phyloP scores from a whole-genome alignment of 2,113 vertebrate species.

The Conger conger region DNA sequence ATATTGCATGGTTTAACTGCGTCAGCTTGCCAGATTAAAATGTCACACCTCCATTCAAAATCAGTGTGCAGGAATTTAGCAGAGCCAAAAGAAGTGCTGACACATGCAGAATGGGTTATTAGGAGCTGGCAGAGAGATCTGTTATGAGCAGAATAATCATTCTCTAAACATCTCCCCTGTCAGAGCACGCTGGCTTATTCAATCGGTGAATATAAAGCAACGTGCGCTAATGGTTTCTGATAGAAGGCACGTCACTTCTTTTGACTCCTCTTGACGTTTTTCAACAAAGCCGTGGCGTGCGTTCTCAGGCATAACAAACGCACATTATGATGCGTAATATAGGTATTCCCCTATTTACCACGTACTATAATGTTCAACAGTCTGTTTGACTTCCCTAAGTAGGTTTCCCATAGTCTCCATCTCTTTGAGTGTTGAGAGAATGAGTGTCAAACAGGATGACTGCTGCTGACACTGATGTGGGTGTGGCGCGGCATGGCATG shows the following conservation, averaged over 20 bases:
- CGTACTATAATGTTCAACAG: neutral
- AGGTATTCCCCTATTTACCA: neutral
- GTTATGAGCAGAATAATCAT: neutral
- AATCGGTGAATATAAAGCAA: neutral
- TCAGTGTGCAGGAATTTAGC: constrained; percentile 23
- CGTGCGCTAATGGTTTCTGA: neutral
- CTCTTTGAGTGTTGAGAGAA: too few species aligned
- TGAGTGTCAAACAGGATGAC: neutral
- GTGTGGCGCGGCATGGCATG: neutral
- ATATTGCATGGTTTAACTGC: too few species aligned
- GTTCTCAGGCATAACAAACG: neutral
- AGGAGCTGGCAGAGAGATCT: neutral
- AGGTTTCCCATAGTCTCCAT: too few species aligned
- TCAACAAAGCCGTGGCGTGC: neutral
- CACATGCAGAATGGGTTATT: neutral
- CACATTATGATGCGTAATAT: neutral
- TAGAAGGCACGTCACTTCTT: neutral
- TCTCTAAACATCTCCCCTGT: neutral
- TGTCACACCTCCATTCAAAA: neutral
- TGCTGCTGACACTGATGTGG: neutral
- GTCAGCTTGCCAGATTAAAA: neutral
- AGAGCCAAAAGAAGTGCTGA: neutral
- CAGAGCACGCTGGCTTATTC: neutral
- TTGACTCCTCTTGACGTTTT: neutral
- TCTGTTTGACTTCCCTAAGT: neutral